Base-by-base conservation (phyloP, 2,113 vertebrate species). In the Gnathonemus echidnorhynchus region DNA sequence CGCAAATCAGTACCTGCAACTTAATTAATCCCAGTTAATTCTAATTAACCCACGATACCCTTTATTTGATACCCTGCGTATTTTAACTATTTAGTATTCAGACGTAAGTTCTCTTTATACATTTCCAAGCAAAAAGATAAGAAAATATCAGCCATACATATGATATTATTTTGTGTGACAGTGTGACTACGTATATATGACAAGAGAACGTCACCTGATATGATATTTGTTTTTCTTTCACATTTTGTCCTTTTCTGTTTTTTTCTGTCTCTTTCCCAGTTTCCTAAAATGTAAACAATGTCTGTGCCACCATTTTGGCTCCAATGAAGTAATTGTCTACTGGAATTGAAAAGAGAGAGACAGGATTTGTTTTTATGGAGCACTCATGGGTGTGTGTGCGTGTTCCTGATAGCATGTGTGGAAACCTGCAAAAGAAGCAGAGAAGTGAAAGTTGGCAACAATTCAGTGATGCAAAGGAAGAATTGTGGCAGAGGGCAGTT, bases 291-390 rank as follows among this genome's bases (percentile, higher is more conserved):
- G 70, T 91, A 89, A 87, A 91, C 90, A 88, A 45, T 13, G 70
- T 88, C 27, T 15, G 42, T 46, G 90, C 87, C 87, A 88, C 87
- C 90, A 88, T 90, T 88, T 88, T 88, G 87, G 87, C 90, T 83
- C 86, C 66, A 86, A 62, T 15, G 31, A 70, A 80, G 53, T 48
- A 50, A 83, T n/a, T 39, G 50, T 66, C 17, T 58, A 8, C 11
- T n/a, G 35, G 86, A 46, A 21, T 27, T 39, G 17, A 49, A 58
- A 21, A 3, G 88, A 49, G 66, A 6, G 39, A 46, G 53, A 66
- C 27, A 39, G 45, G 17, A 31, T 48, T 45, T 48, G n/a, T 31
- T 21, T 45, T 80, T 35, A 42, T 24, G 70, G 31, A 77, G 35
- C 35, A 77, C 35, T 17, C 13, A 19, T 39, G 13, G 21, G 46